Base-by-base conservation (phyloP, 2,113 vertebrate genomes). In the Melanerpes formicivorus region DNA sequence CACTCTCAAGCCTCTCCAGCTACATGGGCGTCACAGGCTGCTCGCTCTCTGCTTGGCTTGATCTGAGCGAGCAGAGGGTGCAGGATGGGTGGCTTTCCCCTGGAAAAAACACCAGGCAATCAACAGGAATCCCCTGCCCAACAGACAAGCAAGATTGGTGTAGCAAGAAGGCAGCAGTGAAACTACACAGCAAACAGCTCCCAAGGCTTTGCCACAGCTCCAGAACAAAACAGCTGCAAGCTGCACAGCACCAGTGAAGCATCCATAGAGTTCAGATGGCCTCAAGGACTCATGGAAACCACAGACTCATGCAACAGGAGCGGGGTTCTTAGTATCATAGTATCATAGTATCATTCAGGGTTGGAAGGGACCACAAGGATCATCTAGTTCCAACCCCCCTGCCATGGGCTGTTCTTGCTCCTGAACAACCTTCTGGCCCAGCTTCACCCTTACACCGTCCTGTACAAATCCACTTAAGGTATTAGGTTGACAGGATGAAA, bases 1-100 rank as follows among this genome's bases (percentile, higher is more conserved):
- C 48, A 67, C 82, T 96, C 80, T 46, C 52, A 5, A 80, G 94
- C 44, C 78, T 60, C 59, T 87, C 46, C 80, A 69, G 84, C 18
- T 1, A 46, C 64, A 74, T 79, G 44, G 34, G 37, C 0, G 26
- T 90, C 91, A 46, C 62, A 71, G 37, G 58, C 88, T 80, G 62
- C 80, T 95, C 8, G 25, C 80, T 72, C 73, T 26, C 52, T 3
- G 0, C 18, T 54, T 55, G 60, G 59, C n/a, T 84, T 18, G 42
- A 8, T 81, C 34, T 6, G 18, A 65, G 66, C 0, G 2, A 26
- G 74, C 23, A 34, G n/a, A 62, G 60, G 42, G 54, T 23, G 30
- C 60, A 40, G 58, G 44, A 71, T 5, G 50, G 42, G 78, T 0
- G 5, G 30, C 10, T 83, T 30, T 80, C 23, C 40, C 44, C 3